phyloP scores from a whole-genome alignment of 2,113 vertebrate species.

The Otus sunia region DNA sequence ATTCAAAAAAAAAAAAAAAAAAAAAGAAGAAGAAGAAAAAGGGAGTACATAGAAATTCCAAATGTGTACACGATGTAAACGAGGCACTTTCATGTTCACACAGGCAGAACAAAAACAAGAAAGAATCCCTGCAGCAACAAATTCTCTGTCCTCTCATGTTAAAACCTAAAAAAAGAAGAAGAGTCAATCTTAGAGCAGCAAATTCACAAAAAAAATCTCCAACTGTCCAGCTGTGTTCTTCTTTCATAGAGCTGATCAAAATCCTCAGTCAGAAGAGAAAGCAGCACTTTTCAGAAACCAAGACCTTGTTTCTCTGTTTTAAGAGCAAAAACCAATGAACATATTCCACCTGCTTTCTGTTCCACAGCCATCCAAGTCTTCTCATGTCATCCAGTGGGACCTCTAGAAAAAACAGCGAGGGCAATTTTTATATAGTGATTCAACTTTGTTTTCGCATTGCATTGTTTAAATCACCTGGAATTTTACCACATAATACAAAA shows the following conservation, averaged over 20 bases:
- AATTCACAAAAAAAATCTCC: background rate
- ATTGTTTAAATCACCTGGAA: background rate
- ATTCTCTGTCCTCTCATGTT: background rate
- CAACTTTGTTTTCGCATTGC: background rate
- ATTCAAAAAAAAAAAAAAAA: background rate
- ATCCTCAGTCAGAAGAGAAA: background rate
- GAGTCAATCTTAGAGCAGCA: background rate
- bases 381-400: accelerated
- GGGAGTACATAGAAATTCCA: background rate
- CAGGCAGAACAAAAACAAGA: background rate
- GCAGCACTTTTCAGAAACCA: background rate
- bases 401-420: background rate
- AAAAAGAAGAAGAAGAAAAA: background rate
- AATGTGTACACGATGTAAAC: background rate
- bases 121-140: background rate
- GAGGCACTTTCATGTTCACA: background rate
- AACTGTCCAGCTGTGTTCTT: background rate
- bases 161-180: background rate
- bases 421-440: background rate
- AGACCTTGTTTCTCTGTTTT: background rate
- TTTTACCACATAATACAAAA: background rate
- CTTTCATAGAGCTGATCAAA: background rate
- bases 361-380: background rate
- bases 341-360: background rate
- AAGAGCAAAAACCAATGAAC: background rate